Conservation (phyloP, 2,888 invertebrate species). For the Mimachlamys varia region DNA sequence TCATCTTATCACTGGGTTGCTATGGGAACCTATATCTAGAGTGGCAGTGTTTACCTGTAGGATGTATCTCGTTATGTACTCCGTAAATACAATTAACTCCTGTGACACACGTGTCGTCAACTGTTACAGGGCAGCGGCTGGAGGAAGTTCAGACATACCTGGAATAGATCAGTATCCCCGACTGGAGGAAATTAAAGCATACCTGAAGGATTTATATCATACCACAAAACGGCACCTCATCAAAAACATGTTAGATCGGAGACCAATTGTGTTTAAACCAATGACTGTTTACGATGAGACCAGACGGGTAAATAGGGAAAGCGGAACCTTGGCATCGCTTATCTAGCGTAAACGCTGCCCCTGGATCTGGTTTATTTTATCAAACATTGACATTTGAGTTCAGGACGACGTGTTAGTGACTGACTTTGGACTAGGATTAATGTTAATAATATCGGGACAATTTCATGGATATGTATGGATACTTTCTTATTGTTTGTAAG, state of each 20-base stretch:
- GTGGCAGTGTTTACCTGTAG: neutral
- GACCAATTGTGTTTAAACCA: neutral
- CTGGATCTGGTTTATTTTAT: neutral
- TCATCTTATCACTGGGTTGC: neutral
- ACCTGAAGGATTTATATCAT: neutral
- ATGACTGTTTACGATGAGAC: neutral
- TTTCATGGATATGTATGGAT: neutral
- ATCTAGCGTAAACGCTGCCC: neutral
- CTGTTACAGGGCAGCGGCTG: neutral
- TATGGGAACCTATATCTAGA: neutral
- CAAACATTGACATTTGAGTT: neutral
- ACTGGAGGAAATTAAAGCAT: neutral
- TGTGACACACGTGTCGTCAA: constrained; percentile 1
- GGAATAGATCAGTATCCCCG: neutral
- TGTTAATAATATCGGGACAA: neutral
- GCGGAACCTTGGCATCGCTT: neutral
- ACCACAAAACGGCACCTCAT: neutral
- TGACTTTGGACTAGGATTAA: neutral
- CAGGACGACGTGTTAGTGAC: neutral
- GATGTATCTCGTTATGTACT: neutral
- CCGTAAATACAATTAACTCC: neutral
- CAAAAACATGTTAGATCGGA: neutral
- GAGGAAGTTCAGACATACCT: neutral
- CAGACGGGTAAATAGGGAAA: neutral
- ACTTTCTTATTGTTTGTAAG: neutral